Conservation (phyloP, 2,797 vertebrate genomes). For the Liasis olivaceus region DNA sequence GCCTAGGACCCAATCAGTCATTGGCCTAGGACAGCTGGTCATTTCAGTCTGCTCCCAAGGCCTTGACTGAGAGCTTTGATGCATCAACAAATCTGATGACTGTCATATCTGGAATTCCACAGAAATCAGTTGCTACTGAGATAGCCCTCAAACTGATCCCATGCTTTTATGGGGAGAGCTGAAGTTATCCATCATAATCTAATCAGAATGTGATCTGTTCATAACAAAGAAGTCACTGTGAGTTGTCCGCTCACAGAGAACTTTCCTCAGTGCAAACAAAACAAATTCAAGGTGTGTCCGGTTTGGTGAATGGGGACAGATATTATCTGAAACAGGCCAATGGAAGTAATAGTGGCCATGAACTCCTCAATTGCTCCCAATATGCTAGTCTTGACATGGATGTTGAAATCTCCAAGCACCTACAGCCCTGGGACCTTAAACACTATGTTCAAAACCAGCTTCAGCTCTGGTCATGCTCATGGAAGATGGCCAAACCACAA, state of each 20-base stretch:
- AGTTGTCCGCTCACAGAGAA: not conserved
- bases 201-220: not conserved
- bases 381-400: not conserved
- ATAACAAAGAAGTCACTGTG: not conserved
- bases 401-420: not conserved
- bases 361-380: not conserved
- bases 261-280: not conserved
- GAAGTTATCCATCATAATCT: not conserved
- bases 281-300: not conserved
- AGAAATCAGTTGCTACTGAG: not conserved
- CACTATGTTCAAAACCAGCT: not conserved
- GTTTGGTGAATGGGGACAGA: not conserved
- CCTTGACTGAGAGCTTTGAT: not conserved
- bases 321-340: not conserved
- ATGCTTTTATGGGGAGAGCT: not conserved
- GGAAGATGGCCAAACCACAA: not conserved
- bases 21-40: not conserved
- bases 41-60: not conserved
- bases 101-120: too few species aligned
- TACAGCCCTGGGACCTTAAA: not conserved
- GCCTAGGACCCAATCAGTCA: not conserved
- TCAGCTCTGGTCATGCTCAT: not conserved
- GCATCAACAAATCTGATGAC: not conserved
- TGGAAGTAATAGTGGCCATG: not conserved
- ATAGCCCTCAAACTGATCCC: not conserved